Conservation (phyloP, 2,888 invertebrate genomes). For the Drosophila tanythrix region DNA sequence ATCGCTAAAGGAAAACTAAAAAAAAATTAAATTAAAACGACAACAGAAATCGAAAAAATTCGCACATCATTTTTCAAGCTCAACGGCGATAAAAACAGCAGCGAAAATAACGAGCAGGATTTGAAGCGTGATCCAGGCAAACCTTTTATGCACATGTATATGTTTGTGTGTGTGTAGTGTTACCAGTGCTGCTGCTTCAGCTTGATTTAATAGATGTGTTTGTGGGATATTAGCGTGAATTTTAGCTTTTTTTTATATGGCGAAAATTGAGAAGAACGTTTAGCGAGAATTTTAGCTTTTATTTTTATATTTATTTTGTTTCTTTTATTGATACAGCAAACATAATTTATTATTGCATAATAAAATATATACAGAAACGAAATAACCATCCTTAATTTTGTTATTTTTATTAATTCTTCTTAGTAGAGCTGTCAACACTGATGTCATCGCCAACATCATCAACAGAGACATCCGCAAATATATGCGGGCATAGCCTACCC, state of each 20-base stretch:
- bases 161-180: constrained; percentile 12
- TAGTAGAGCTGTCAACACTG: constrained; percentile 2
- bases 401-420: neutral
- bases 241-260: neutral
- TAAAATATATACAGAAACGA: neutral
- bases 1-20: constrained; percentile 17
- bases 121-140: constrained; percentile 55
- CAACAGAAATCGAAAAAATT: constrained; percentile 47
- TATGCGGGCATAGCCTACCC: constrained; percentile 14
- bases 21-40: constrained; percentile 9
- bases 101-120: constrained; percentile 60
- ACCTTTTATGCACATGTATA: constrained; percentile 31
- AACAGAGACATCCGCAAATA: neutral
- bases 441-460: constrained; percentile 42
- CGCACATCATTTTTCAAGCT: constrained; percentile 78
- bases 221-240: neutral
- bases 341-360: neutral
- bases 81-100: constrained; percentile 66
- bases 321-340: neutral
- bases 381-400: neutral
- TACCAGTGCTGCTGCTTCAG: constrained; percentile 1
- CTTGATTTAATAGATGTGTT: neutral
- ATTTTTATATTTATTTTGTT: neutral
- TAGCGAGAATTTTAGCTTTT: neutral
- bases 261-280: no score